Evolutionary conservation across 2,888 invertebrate species (phyloP).

Genomic region (Brachypalpus laphriformis): DNA sequence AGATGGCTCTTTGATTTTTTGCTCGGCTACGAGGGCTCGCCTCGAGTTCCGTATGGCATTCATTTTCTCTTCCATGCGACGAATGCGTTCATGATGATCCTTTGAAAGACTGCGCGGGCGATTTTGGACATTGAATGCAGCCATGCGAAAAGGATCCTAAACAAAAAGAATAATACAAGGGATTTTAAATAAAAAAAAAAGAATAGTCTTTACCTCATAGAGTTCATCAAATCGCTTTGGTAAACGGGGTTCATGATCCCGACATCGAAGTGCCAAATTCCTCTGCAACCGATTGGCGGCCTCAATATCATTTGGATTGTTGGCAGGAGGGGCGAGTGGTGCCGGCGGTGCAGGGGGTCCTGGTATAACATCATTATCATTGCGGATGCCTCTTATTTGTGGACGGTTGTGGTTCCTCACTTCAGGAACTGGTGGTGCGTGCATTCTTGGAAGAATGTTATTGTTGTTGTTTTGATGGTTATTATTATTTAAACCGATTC

Average conservation of each 20-base stretch:
- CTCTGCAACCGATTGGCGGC: constrained; percentile 81
- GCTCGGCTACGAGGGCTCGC: constrained; percentile 78
- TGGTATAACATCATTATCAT: constrained; percentile 74
- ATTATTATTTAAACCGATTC: constrained; percentile 79
- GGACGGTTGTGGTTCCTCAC: constrained; percentile 77
- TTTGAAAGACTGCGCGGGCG: constrained; percentile 83
- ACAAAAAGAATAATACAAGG: background rate
- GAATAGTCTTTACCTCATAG: constrained; percentile 78
- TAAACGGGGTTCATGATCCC: constrained; percentile 81
- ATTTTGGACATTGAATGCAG: constrained; percentile 84
- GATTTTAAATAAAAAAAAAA: background rate
- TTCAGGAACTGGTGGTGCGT: constrained; percentile 73
- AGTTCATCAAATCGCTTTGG: constrained; percentile 82
- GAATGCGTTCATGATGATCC: constrained; percentile 86
- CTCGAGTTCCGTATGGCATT: constrained; percentile 82
- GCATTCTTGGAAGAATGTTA: constrained; percentile 79
- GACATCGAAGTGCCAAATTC: constrained; percentile 81
- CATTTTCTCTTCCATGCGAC: constrained; percentile 87
- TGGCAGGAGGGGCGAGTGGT: constrained; percentile 70
- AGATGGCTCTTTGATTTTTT: constrained; percentile 80
- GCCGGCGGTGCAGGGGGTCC: constrained; percentile 39
- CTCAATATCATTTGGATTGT: constrained; percentile 78
- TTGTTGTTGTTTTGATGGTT: constrained; percentile 79
- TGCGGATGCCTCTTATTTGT: constrained; percentile 66
- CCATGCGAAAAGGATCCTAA: constrained; percentile 84